Conservation (phyloP, 2,888 invertebrate species). For the Hydropsyche betteni region DNA sequence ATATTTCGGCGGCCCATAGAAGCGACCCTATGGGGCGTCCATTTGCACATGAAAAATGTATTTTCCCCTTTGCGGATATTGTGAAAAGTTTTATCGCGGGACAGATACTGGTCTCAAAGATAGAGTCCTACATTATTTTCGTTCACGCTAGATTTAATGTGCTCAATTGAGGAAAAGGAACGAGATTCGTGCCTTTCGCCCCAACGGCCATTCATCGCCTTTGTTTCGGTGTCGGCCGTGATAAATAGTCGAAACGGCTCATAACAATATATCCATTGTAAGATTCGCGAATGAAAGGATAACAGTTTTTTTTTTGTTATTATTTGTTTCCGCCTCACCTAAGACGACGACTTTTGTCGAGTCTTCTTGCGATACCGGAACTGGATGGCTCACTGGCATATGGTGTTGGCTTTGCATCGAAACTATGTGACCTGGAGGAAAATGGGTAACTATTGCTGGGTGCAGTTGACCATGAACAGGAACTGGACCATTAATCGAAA, state of each 20-base stretch:
- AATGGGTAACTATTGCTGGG: conserved; percentile 49
- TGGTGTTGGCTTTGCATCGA: conserved; percentile 52
- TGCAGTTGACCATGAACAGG: conserved; percentile 50
- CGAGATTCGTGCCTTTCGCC: background rate
- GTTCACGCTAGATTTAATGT: conserved; percentile 20
- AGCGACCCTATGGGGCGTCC: background rate
- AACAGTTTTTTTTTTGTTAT: too few species aligned
- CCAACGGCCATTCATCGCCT: background rate
- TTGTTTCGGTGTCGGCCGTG: conserved; percentile 21
- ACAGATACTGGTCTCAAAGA: conserved; percentile 13
- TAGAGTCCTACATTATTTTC: conserved; percentile 27
- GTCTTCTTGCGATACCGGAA: conserved; percentile 58
- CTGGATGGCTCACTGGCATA: conserved; percentile 54
- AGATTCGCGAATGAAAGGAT: too few species aligned
- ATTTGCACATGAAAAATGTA: conserved; percentile 14
- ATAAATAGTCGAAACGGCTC: conserved; percentile 8
- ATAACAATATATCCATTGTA: background rate
- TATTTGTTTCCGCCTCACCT: conserved; percentile 57
- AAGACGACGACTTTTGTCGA: conserved; percentile 66
- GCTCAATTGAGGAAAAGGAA: conserved; percentile 11
- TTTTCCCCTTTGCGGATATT: conserved; percentile 22
- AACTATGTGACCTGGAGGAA: conserved; percentile 49
- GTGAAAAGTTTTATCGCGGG: conserved; percentile 13
- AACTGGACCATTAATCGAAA: conserved; percentile 50
- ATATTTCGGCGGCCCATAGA: conserved; percentile 9